Percentiles rank a stretch among this genome's conserved stretches.
Evolutionary conservation across 2,797 vertebrate genomes (phyloP).

Genomic region (Melanotaenia trifasciata): DNA sequence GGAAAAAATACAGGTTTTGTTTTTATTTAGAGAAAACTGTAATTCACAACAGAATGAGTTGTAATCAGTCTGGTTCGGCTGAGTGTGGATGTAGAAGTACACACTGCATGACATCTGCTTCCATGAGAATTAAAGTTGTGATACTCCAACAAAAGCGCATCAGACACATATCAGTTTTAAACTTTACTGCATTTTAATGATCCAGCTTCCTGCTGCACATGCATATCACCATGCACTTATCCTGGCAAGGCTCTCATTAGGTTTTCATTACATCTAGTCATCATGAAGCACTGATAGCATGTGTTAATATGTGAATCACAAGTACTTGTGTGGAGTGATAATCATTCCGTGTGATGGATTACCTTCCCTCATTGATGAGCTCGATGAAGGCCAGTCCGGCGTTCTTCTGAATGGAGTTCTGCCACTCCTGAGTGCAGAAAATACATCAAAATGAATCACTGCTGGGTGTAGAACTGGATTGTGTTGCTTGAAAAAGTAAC

Average conservation of each 20-base stretch:
- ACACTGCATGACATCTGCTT: neutral
- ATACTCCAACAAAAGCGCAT: neutral
- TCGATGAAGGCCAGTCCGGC: conserved; percentile 99
- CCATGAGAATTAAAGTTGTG: neutral
- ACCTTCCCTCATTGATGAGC: conserved; percentile 99
- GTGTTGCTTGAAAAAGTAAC: neutral
- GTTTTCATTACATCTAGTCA: conserved; percentile 31
- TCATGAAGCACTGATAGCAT: conserved; percentile 41
- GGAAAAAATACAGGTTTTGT: neutral
- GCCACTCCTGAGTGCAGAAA: conserved; percentile 90
- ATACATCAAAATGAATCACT: neutral
- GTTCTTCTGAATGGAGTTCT: conserved; percentile 99
- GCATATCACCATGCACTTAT: conserved; percentile 48
- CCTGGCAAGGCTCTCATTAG: conserved; percentile 46
- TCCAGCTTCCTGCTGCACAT: conserved; percentile 46
- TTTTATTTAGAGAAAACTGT: neutral
- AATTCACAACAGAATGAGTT: neutral
- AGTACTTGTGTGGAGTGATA: conserved; percentile 10
- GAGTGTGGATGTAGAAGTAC: neutral
- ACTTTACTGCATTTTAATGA: conserved; percentile 48
- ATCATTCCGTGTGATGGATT: conserved; percentile 72
- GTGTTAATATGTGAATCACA: conserved; percentile 34
- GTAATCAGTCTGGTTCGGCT: neutral
- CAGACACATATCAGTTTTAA: conserved; percentile 31
- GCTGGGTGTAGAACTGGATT: neutral